A percentile compares a stretch with the other conserved stretches of the same genome.
Conservation (phyloP, 2,888 invertebrate genomes). For the Mythimna vitellina region DNA sequence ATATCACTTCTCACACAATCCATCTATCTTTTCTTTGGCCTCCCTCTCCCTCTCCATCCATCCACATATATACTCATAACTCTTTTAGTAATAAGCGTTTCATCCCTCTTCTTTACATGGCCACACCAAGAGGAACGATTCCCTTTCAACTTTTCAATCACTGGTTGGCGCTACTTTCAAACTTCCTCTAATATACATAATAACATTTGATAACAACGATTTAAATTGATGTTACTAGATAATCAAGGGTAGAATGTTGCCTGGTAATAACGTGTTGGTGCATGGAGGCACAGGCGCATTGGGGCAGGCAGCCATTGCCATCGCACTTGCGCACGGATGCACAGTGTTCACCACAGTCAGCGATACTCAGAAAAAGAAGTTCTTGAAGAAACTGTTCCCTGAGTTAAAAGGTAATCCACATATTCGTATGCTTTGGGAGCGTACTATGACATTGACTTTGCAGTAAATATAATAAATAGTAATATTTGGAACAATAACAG, state of each 20-base stretch:
- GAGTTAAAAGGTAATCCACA: constrained; percentile 66
- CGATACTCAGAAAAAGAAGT: constrained; percentile 66
- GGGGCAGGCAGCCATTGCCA: constrained; percentile 69
- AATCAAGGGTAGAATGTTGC: constrained; percentile 11
- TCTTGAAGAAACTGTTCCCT: constrained; percentile 69
- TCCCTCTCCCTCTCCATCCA: too few species aligned
- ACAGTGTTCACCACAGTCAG: constrained; percentile 74
- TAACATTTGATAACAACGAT: too few species aligned
- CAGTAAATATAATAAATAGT: not conserved
- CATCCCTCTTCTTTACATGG: too few species aligned
- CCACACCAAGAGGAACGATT: too few species aligned
- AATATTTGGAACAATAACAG: not conserved
- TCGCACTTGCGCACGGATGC: constrained; percentile 64
- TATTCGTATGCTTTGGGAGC: not conserved
- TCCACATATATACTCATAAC: too few species aligned
- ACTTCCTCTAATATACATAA: too few species aligned
- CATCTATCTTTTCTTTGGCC: too few species aligned
- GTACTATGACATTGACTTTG: too few species aligned
- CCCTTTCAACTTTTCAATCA: too few species aligned
- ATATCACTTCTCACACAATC: too few species aligned
- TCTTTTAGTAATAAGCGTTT: too few species aligned
- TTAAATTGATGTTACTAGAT: constrained; percentile 12
- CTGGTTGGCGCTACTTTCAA: too few species aligned
- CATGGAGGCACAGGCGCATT: constrained; percentile 55
- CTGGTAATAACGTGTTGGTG: constrained; percentile 24